Evolutionary conservation across 2,797 vertebrate genomes (phyloP).

Genomic region (Echeneis naucrates): DNA sequence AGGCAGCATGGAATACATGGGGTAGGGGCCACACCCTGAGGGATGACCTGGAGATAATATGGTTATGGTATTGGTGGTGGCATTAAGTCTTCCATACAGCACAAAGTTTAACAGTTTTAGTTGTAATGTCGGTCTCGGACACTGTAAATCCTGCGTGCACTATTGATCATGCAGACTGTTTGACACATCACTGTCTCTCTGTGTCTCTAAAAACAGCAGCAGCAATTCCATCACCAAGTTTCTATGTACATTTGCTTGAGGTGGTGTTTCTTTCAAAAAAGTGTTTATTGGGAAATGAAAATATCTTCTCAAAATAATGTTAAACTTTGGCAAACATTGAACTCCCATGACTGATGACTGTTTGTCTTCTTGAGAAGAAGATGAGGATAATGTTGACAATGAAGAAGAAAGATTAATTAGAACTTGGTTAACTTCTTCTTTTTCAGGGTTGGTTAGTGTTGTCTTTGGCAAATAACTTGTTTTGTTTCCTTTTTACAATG

Average conservation of each 20-base stretch:
- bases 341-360: neutral
- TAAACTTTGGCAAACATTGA: too few species aligned
- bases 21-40: slow-evolving; percentile 89
- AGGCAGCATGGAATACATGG: slow-evolving; percentile 96
- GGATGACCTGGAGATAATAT: slow-evolving; percentile 87
- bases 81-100: neutral
- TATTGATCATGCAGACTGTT: neutral
- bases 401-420: neutral
- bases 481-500: neutral
- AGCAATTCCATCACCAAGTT: too few species aligned
- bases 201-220: neutral
- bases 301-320: too few species aligned
- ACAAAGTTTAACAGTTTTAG: neutral
- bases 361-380: neutral
- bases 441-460: neutral
- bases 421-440: neutral
- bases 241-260: too few species aligned
- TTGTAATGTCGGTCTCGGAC: too few species aligned
- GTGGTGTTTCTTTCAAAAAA: too few species aligned
- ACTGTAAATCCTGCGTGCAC: neutral
- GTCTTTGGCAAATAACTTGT: neutral
- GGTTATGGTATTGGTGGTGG: neutral
- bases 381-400: neutral
- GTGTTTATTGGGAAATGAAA: too few species aligned
- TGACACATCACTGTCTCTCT: too few species aligned